phyloP scores from a whole-genome alignment of 2,888 invertebrate species.

The Andrena fulva region DNA sequence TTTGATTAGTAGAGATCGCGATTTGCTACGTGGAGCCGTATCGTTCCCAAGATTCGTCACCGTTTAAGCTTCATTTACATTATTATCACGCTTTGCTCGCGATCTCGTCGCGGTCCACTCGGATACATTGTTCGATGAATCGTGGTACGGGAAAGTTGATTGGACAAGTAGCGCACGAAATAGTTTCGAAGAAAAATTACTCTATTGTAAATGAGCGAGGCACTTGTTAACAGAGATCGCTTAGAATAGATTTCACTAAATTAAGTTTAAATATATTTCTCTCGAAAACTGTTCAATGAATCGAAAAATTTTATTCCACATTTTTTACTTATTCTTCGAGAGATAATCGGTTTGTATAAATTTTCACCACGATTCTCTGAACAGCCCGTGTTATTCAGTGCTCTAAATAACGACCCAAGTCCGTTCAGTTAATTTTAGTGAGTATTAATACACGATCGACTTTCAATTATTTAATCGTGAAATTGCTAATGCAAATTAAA shows the following conservation, averaged over 20 bases:
- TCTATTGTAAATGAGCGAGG: neutral
- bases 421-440: neutral
- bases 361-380: neutral
- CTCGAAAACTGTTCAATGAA: neutral
- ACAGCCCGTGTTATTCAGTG: neutral
- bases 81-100: slow-evolving; percentile 14
- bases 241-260: too few species aligned
- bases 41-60: slow-evolving; percentile 2
- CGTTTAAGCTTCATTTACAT: slow-evolving; percentile 23
- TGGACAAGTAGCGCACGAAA: neutral
- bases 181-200: neutral
- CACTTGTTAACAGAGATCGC: too few species aligned
- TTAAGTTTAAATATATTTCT: neutral
- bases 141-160: neutral
- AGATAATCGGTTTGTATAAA: neutral
- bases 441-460: neutral
- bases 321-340: too few species aligned
- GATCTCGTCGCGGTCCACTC: neutral
- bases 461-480: too few species aligned
- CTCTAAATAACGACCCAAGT: neutral
- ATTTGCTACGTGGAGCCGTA: neutral
- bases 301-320: neutral
- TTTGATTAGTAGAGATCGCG: slow-evolving; percentile 51
- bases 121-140: neutral
- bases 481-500: slow-evolving; percentile 16